Base-by-base conservation (phyloP, 2,888 invertebrate species). In the Ectemnius continuus region DNA sequence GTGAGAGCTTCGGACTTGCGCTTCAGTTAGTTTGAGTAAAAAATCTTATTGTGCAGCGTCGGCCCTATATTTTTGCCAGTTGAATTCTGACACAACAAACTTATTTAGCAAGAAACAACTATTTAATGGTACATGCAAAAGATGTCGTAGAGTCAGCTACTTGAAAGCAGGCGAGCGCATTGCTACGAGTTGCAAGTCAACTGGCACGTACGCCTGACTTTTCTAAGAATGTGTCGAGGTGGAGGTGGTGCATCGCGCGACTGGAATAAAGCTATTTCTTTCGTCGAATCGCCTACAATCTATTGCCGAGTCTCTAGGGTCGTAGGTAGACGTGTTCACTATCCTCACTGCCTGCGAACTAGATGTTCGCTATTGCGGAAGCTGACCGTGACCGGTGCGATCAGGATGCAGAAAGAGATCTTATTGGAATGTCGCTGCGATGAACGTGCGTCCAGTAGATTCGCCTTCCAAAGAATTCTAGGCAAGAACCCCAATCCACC, bases 161-260 rank as follows among this genome's bases (percentile, higher is more conserved):
- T 66, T 68, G 36, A 36, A 61, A 61, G 23, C 62, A 36, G 65
- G 63, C 67, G 59, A 75, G 60, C 63, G 56, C 36, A 36, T 11
- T 6, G 5, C 46, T 63, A 63, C 62, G 56, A 14, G 45, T 36
- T 47, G 48, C 4, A 23, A 47, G 58, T 18, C 45, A 36, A 45
- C n/a, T 61, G 26, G 36, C 36, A 16, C 60, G 47, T 46, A 69
- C 20, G 59, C 66, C 62, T 61, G 75, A 73, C 73, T 77, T 75
- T 75, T 70, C 72, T 67, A 73, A 74, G 79, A 82, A 84, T 84
- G 81, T 70, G 66, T 66, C 61, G 68, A 68, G 76, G 69, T 66
- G 8, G 72, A 67, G 36, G 5, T 8, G 36, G 5, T 36, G 36
- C 63, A 64, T 68, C 46, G 18, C 72, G 56, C 67, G 73, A 66